Evolutionary conservation across 2,888 invertebrate genomes (phyloP), one percentile per base, ranked within the genome.

Genomic region (Acronicta psi): DNA sequence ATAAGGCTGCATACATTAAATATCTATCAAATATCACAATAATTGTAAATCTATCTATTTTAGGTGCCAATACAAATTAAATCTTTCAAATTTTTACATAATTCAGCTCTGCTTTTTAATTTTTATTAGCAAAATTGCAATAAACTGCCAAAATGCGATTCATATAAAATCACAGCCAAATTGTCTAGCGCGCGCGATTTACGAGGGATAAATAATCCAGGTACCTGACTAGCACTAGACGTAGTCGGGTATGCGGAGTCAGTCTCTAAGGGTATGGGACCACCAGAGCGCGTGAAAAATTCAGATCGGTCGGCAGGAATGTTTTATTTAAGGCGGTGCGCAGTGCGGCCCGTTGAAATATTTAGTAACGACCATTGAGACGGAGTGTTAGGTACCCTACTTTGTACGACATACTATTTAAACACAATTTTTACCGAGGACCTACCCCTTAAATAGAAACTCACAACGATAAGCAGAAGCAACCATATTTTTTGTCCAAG

Each of bases 271-370:
- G 80, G 73, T 72, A 65, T 71, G 78, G 80, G 80, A 79, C 82
- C 72, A 79, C 77, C 73, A 78, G 79, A 55, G 63, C 78, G 80
- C 81, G 82, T 92, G 81, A 90, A 91, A 91, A 89, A 91, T 91
- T 91, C 85, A 91, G 79, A 75, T 79, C 82, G 78, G 84, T 82
- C 77, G 82, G 82, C 74, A 75, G 80, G 69, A 85, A 90, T 91
- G 89, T 91, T 90, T 91, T 92, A 92, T 91, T 86, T 89, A 91
- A 85, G 79, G 74, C 77, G 68, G 73, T 80, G 88, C 89, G 90
- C 90, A 91, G 72, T 92, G 91, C 91, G 89, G 87, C 83, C 74
- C 79, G 73, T 81, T 91, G 82, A 87, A 91, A 91, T 90, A 91
- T 92, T 91, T 86, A 91, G 85, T 76, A 80, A 84, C 85, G 80